These are phyloP conservation scores for Hirudo medicinalis DNA, from an alignment of 1,140 invertebrate genomes.

Conservation along the genomic window DNA sequence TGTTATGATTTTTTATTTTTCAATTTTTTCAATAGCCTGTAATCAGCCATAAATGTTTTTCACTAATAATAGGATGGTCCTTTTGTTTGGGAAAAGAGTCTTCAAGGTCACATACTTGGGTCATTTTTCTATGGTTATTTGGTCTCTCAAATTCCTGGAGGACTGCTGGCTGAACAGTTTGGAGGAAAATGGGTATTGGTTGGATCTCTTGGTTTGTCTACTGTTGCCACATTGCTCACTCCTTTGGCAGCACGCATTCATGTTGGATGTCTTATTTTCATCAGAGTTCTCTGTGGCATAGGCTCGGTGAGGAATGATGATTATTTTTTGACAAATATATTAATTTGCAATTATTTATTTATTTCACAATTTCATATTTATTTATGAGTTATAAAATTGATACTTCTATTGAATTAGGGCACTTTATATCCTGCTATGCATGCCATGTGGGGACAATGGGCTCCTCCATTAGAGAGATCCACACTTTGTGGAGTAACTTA, in stretches of 20 bases:
- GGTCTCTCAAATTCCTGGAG: slow-evolving; percentile 29
- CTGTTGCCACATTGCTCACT: slow-evolving; percentile 32
- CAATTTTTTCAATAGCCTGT: too few relatives aligned
- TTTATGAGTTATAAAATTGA: slow-evolving; percentile 9
- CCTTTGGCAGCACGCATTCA: slow-evolving; percentile 32
- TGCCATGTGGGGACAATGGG: slow-evolving; percentile 28
- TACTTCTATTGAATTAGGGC: slow-evolving; percentile 20
- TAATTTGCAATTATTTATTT: background rate
- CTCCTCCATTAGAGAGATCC: slow-evolving; percentile 27
- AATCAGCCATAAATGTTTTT: too few relatives aligned
- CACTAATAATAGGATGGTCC: slow-evolving; percentile 31
- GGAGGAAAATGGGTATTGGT: slow-evolving; percentile 38
- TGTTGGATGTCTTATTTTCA: slow-evolving; percentile 31
- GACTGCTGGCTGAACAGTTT: slow-evolving; percentile 36
- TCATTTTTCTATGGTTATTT: slow-evolving; percentile 41
- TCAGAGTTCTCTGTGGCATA: slow-evolving; percentile 36
- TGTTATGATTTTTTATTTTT: background rate
- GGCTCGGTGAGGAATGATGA: slow-evolving; percentile 31
- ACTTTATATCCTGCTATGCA: slow-evolving; percentile 26
- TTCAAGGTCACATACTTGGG: slow-evolving; percentile 37
- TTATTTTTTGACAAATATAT: background rate
- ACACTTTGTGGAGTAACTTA: slow-evolving; percentile 27
- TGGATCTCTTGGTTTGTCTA: slow-evolving; percentile 29
- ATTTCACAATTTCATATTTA: too few relatives aligned
- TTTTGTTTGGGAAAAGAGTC: slow-evolving; percentile 36